Base-by-base conservation (phyloP, 1,140 invertebrate genomes). In the Apis florea region DNA sequence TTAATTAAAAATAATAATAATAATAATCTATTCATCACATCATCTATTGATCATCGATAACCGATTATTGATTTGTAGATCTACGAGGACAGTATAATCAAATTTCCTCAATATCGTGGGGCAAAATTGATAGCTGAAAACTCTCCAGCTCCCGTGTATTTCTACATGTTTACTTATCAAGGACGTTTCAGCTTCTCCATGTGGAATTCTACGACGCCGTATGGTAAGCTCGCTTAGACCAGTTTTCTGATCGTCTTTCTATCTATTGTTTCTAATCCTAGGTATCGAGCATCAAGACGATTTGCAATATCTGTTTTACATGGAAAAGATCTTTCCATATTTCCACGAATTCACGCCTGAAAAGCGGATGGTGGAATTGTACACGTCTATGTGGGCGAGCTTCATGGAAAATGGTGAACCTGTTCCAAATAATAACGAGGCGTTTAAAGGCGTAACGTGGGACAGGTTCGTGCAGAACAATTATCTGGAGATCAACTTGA, bases 281-380 rank as follows among this genome's bases (percentile, higher is more conserved):
- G 95, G 95, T 8, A 93, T 95, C 5, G 94, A 94, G 3, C 95
- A 96, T 86, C 94, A 95, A 73, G 95, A 96, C 83, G 95, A 96
- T 88, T 89, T 96, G 13, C 94, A 95, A 83, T 96, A 96, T 90
- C 82, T 96, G 17, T 95, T 95, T 89, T 94, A 94, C 82, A 93
- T 94, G 69, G 93, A 90, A 19, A 93, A 94, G 56, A 70, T 79
- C 17, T 81, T 87, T 53, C 86, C 90, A 10, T 87, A 71, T 12
- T 88, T 92, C 56, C 78, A 90, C 12, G 49, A 73, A 6, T 77
- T 69, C 66, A 88, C 84, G 26, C 90, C 92, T 10, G 93, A 93
- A 79, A 75, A 85, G 19, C 66, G 82, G 24, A 92, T 88, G 53
- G 86, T 93, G 0, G 89, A 92, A n/a, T 82, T 87, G 19, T 82